Base-by-base conservation (phyloP, 2,113 vertebrate species). In the Onychostruthus taczanowskii region DNA sequence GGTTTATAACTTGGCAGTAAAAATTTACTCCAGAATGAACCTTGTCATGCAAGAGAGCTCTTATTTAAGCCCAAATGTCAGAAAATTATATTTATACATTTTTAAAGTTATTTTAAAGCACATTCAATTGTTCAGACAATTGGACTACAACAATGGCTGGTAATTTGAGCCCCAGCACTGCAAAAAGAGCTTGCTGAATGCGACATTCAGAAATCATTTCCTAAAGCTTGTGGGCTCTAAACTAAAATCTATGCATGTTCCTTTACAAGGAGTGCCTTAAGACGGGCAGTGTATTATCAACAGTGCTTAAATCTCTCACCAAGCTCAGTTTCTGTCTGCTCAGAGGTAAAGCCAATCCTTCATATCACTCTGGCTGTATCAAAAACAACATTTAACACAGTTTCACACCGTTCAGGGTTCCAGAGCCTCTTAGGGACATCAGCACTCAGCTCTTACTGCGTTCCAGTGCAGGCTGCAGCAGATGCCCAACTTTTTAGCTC, bases 1-100 rank as follows among this genome's bases (percentile, higher is more conserved):
- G 94, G 72, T 96, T 97, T 96, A 95, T 93, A 97, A 96, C 75
- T 95, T 70, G 18, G 81, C 82, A 92, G 93, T 96, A 87, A 94
- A 97, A 94, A 91, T 87, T 82, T 86, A 43, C 61, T 95, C 70
- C 16, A 17, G 76, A 96, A 95, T 83, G 69, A 96, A 97, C 95
- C 80, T 91, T 96, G 77, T 94, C 94, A 79, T 95, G 77, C 86
- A 95, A 91, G 49, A 78, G 75, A 95, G 66, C 80, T 90, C 79
- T 95, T 97, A 90, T 89, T 95, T 94, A 94, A 96, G 78, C 77
- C 43, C 53, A 76, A 95, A 89, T 47, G 80, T 84, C 90, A 92
- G 89, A 95, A 93, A 87, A 94, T 79, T 90, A 53, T 87, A 97
- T 95, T 90, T 92, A 88, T 66, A 67, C 39, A 69, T 93, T 97